These are phyloP conservation scores for Aegithalos caudatus DNA, from an alignment of 2,113 vertebrate species.

Conservation along the genomic window DNA sequence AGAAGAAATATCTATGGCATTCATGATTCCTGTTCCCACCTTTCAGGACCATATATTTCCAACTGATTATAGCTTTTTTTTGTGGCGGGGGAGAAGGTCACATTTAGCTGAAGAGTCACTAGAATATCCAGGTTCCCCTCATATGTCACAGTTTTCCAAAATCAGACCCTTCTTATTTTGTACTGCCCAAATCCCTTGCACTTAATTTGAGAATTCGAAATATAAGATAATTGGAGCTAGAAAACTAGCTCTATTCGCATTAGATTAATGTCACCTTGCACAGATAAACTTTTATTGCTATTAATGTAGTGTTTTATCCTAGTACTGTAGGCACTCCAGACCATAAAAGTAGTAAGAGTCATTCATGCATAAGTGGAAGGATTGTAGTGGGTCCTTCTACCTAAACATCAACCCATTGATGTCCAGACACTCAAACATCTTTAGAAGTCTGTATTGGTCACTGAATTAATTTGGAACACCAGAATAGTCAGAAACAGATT, in stretches of 20 bases:
- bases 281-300: neutral
- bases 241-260: neutral
- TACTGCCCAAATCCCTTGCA: neutral
- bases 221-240: neutral
- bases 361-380: neutral
- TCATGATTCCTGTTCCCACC: neutral
- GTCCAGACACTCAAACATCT: neutral
- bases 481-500: neutral
- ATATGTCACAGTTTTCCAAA: neutral
- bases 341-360: neutral
- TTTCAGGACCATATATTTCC: neutral
- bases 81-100: rapidly evolving
- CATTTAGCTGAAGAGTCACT: neutral
- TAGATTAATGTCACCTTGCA: neutral
- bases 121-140: neutral
- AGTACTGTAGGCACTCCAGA: neutral
- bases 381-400: neutral
- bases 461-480: neutral
- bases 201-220: neutral
- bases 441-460: neutral
- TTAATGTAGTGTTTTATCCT: neutral
- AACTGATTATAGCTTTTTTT: neutral
- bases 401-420: neutral
- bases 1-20: neutral
- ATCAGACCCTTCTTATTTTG: neutral